These are phyloP conservation scores for Perognathus longimembris DNA, from an alignment of 2,113 vertebrate genomes.

Conservation along the genomic window DNA sequence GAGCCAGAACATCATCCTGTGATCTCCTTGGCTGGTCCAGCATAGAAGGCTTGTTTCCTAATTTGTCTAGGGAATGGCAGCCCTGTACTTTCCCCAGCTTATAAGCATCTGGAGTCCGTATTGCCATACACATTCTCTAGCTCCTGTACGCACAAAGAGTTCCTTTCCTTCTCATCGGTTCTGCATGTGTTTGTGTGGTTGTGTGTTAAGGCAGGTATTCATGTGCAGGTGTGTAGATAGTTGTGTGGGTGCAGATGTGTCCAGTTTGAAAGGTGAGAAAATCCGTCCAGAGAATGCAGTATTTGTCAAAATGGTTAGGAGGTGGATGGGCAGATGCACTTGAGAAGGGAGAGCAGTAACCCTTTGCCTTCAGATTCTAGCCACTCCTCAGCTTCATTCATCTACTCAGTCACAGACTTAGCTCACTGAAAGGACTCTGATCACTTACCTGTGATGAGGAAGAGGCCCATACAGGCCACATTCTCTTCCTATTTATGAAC, in stretches of 20 bases:
- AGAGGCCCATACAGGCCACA: too few species aligned
- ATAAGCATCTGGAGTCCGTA: not conserved
- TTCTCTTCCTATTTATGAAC: not conserved
- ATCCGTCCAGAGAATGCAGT: not conserved
- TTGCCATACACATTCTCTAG: not conserved
- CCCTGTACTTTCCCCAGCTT: not conserved
- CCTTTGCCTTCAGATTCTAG: slow-evolving; percentile 16
- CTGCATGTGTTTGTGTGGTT: too few species aligned
- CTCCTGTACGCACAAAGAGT: not conserved
- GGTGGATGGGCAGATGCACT: not conserved
- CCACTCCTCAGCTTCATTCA: not conserved
- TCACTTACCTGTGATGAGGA: too few species aligned
- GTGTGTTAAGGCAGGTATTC: not conserved
- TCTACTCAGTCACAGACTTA: not conserved
- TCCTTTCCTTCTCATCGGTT: not conserved
- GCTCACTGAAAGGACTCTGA: not conserved
- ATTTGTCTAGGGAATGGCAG: not conserved
- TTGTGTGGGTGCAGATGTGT: not conserved
- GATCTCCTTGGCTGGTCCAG: slow-evolving; percentile 74
- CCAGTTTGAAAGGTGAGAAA: not conserved
- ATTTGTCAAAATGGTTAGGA: not conserved
- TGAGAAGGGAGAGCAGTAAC: not conserved
- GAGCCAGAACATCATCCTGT: slow-evolving; percentile 79
- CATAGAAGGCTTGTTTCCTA: slow-evolving; percentile 29
- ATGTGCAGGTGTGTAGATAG: too few species aligned